Base-by-base conservation (phyloP, 2,888 invertebrate species). In the Andricus quercusramuli region DNA sequence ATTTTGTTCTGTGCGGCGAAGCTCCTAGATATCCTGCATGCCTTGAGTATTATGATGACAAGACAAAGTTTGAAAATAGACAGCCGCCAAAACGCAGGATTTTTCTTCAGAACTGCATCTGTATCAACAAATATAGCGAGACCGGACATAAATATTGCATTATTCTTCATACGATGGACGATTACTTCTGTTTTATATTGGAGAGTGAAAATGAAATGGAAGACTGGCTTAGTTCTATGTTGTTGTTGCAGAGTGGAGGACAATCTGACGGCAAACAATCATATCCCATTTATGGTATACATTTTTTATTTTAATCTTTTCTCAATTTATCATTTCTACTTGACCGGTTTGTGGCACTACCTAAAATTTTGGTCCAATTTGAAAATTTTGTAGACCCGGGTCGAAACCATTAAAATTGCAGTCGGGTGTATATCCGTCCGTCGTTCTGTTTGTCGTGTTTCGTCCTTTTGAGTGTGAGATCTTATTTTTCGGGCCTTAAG, bases 11-110 rank as follows among this genome's bases (percentile, higher is more conserved):
- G 82, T 95, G 97, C 81, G 96, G 95, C 78, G 98, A 98, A 88
- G 95, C 96, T 17, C 93, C 94, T 0, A 96, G 96, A 76, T 93
- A 93, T 65, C 94, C 96, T 11, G 97, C 98, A 5, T 95, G 97
- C 79, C 94, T 99, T 83, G 98, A 98, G 93, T 99, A 99, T 93
- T 98, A 97, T 93, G 98, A 98, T 92, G 96, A 95, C 78, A 98
- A 98, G 93, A 98, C 97, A 93, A 98, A 98, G 93, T 98, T 96
- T 93, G 95, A 95, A 85, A 92, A 92, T 79, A 94, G 94, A 56
- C 93, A 94, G 78, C 93, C 93, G 76, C 97, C 98, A 17, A 97
- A 98, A 90, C 95, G 98, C 84, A 95, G 95, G 86, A 96, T 99
- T 85, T 94, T 95, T 62, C 94, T 99, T 80, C 96, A 96, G 93